A percentile compares a stretch with the other conserved stretches of the same genome.
Conservation (phyloP, 2,888 invertebrate genomes). For the Dynastes hyllus region DNA sequence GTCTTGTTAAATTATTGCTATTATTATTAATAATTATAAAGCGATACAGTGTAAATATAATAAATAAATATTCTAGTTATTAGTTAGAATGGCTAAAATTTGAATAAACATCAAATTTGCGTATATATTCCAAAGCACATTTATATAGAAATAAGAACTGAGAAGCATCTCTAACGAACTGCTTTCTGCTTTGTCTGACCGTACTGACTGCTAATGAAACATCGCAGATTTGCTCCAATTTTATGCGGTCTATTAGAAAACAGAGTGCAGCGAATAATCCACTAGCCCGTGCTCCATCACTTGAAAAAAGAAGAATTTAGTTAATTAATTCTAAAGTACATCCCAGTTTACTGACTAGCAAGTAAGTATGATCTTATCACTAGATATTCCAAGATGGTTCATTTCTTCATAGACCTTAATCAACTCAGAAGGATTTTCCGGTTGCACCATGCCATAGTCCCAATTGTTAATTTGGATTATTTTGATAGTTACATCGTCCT, state of each 20-base stretch:
- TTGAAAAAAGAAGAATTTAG: conserved; percentile 57
- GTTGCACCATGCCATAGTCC: conserved; percentile 59
- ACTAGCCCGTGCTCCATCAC: conserved; percentile 71
- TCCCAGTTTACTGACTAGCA: conserved; percentile 67
- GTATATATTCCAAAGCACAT: conserved; percentile 37
- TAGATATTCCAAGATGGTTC: conserved; percentile 63
- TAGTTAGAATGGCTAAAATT: conserved; percentile 5
- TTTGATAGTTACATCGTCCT: neutral
- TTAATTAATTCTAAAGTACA: neutral
- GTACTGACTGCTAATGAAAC: conserved; percentile 71
- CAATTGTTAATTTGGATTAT: conserved; percentile 62
- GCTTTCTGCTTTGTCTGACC: conserved; percentile 69
- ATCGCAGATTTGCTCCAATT: conserved; percentile 72
- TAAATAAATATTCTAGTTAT: no score
- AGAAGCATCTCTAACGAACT: conserved; percentile 67
- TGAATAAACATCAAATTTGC: conserved; percentile 42
- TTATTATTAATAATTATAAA: no score
- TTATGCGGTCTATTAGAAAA: conserved; percentile 72
- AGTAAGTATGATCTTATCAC: conserved; percentile 65
- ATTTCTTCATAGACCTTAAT: conserved; percentile 67
- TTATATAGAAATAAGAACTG: conserved; percentile 47
- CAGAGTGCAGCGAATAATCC: conserved; percentile 71
- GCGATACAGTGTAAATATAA: no score
- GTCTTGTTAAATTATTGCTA: no score
- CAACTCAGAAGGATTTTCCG: conserved; percentile 62